Evolutionary conservation across 1,140 invertebrate species (phyloP), one percentile per base, ranked within the genome.

Genomic region (Drosophila yakuba): DNA sequence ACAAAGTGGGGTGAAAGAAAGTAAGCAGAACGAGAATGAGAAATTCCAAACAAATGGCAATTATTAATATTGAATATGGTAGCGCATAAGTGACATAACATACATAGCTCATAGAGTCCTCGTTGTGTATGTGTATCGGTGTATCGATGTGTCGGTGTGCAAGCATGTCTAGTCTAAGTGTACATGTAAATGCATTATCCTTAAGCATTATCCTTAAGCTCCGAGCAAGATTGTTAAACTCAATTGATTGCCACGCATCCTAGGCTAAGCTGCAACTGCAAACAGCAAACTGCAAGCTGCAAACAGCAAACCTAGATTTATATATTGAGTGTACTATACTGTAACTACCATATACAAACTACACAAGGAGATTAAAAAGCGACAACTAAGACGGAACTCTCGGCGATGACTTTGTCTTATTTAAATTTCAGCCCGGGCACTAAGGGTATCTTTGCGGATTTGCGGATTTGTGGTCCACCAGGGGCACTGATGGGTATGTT

Each of bases 31-130:
- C 2, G 20, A 54, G 44, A 43, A 45, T 64, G 68, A 44, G 25
- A 17, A 32, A 32, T 32, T 32, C 7, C 62, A 66, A 74, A 79
- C 82, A 79, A 88, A 88, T 66, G 84, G 83, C 83, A 86, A 86
- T 89, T 86, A 86, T 86, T 79, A 89, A 86, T 83, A 88, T 81
- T 80, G 77, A 81, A 85, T 85, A 85, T 85, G 77, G 41, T 75
- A 82, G 56, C 50, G 35, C 28, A 74, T 79, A 76, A 74, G 61
- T 35, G 52, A 47, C 61, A 67, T 63, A 68, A 47, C 61, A 67
- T 63, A 68, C 76, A 63, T 76, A 76, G 73, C 72, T 76, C 73
- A 56, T 67, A 80, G 81, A 85, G 80, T 77, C 67, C 61, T 48
- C 57, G 36, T 58, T 45, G 54, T 58, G 38, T 67, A 55, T 72